Conservation (phyloP, 1,140 invertebrate species). For the Melanaphis sacchari region DNA sequence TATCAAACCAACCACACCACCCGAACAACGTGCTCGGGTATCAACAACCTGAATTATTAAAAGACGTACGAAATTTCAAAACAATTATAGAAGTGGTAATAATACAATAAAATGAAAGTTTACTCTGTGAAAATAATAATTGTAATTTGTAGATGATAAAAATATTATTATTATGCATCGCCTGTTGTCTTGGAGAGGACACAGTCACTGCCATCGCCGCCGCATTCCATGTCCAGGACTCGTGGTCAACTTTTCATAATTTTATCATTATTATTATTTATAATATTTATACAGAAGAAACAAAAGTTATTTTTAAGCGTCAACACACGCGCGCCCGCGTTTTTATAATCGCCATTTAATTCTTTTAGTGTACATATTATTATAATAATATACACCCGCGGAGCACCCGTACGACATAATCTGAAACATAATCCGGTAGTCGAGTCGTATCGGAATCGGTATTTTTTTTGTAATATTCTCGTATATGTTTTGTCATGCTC, state of each 20-base stretch:
- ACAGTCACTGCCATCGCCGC: neutral
- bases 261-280: conserved; percentile 7
- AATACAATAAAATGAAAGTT: too few species aligned
- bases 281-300: neutral
- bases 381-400: neutral
- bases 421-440: conserved; percentile 45
- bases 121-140: neutral
- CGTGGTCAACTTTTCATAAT: conserved; percentile 34
- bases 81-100: neutral
- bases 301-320: conserved; percentile 1
- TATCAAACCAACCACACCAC: too few species aligned
- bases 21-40: neutral
- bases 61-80: neutral
- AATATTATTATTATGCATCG: neutral
- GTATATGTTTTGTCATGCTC: neutral
- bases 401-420: neutral
- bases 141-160: neutral
- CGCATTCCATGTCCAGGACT: neutral
- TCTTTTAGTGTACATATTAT: neutral
- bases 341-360: conserved; percentile 24
- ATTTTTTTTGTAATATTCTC: neutral
- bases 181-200: neutral
- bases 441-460: conserved; percentile 11
- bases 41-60: neutral
- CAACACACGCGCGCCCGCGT: neutral